These are phyloP conservation scores for Poeciliopsis paucimaculata DNA, from an alignment of 2,797 vertebrate species.

Conservation along the genomic window DNA sequence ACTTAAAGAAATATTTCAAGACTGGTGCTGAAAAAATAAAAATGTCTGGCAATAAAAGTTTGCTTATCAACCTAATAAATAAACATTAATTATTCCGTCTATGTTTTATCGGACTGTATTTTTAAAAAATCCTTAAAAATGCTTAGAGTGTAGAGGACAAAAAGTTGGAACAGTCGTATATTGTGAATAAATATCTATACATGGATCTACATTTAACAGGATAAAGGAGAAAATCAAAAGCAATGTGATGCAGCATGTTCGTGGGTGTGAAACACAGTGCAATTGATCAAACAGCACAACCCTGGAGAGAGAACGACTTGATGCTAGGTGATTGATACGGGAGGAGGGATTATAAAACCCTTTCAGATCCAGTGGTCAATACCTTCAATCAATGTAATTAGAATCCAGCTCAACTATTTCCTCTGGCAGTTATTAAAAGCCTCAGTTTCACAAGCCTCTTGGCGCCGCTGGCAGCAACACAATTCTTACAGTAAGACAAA, in stretches of 20 bases:
- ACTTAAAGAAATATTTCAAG: neutral
- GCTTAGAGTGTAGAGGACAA: neutral
- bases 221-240: neutral
- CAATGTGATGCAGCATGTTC: slow-evolving; percentile 2
- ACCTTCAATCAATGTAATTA: slow-evolving; percentile 77
- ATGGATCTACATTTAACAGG: neutral
- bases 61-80: neutral
- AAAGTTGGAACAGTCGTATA: neutral
- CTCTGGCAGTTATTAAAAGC: slow-evolving; percentile 69
- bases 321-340: slow-evolving; percentile 63
- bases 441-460: slow-evolving; percentile 29
- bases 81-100: neutral
- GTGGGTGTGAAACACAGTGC: slow-evolving; percentile 20
- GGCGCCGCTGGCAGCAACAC: slow-evolving; percentile 18
- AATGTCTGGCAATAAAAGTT: neutral
- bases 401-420: slow-evolving; percentile 72
- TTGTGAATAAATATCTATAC: neutral
- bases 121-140: neutral
- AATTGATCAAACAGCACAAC: slow-evolving; percentile 19
- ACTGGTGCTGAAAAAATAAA: neutral
- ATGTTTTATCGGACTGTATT: neutral
- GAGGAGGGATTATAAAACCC: slow-evolving; percentile 53
- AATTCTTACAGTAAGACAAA: slow-evolving; percentile 24
- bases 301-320: slow-evolving; percentile 37
- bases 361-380: slow-evolving; percentile 65